Evolutionary conservation across 2,113 vertebrate species (phyloP).

Genomic region (Passer domesticus): DNA sequence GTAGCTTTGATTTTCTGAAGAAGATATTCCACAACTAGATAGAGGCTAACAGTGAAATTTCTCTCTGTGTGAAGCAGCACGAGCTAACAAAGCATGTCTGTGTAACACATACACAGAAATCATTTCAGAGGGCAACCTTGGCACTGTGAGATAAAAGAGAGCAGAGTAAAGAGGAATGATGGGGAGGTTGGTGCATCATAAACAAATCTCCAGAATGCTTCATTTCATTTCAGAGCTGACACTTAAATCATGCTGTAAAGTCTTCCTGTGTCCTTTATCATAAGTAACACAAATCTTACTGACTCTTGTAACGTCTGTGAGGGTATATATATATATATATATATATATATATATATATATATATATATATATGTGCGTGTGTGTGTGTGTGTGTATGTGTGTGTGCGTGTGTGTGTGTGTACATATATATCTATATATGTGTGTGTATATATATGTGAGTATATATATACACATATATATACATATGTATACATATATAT

Average conservation of each 20-base stretch:
- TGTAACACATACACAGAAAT: not conserved
- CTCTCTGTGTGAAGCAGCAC: not conserved
- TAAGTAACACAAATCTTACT: not conserved
- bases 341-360: no score
- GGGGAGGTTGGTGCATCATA: not conserved
- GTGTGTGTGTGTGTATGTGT: no score
- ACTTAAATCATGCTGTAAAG: not conserved
- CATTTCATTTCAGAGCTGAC: not conserved
- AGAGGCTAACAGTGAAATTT: not conserved
- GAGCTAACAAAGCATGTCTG: not conserved
- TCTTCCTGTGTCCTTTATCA: not conserved
- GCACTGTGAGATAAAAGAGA: not conserved
- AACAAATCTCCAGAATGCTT: not conserved
- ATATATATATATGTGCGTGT: fast-evolving
- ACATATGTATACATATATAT: no score
- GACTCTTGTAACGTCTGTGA: not conserved
- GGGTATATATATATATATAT: fast-evolving
- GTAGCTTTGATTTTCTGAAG: not conserved
- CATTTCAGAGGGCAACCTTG: not conserved
- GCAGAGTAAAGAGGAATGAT: not conserved
- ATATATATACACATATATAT: no score
- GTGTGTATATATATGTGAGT: fast-evolving
- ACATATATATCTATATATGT: fast-evolving
- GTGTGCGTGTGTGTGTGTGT: no score
- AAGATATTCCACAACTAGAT: not conserved